A percentile compares a stretch with the other conserved stretches of the same genome.
These are phyloP conservation scores for Todus mexicanus DNA, from an alignment of 2,797 vertebrate species.

Conservation along the genomic window DNA sequence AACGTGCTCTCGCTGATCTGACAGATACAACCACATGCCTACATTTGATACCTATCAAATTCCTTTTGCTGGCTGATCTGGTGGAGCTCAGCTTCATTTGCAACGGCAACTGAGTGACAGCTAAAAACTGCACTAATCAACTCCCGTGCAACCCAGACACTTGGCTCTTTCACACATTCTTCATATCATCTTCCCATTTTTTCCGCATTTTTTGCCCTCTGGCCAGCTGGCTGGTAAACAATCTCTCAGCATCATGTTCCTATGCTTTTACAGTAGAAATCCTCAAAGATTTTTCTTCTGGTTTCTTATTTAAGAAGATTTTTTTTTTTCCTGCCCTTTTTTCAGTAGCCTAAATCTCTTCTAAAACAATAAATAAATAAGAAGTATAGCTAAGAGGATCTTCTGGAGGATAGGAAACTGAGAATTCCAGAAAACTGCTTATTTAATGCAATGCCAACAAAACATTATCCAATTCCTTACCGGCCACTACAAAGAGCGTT, in stretches of 20 bases:
- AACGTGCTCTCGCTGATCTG: not conserved
- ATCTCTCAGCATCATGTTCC: not conserved
- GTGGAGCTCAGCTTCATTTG: not conserved
- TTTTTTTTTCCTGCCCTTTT: accelerated
- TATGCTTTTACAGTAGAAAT: not conserved
- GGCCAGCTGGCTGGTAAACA: not conserved
- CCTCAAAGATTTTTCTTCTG: not conserved
- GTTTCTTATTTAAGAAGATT: not conserved
- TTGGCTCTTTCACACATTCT: not conserved
- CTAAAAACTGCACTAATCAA: not conserved
- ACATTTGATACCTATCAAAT: not conserved
- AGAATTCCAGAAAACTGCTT: not conserved
- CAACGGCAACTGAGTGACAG: not conserved
- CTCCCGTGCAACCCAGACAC: not conserved
- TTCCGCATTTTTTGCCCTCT: not conserved
- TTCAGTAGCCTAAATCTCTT: not conserved
- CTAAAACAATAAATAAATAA: not conserved
- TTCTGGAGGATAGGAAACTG: not conserved
- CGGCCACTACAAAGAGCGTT: not conserved
- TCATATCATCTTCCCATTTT: not conserved
- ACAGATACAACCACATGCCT: not conserved
- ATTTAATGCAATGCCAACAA: not conserved
- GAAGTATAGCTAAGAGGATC: not conserved
- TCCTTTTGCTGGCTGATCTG: not conserved
- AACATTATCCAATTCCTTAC: not conserved